A percentile compares a stretch with the other conserved stretches of the same genome.
Conservation (phyloP, 92 coral and sea anemone genomes). For the Zoanthus sociatus region DNA sequence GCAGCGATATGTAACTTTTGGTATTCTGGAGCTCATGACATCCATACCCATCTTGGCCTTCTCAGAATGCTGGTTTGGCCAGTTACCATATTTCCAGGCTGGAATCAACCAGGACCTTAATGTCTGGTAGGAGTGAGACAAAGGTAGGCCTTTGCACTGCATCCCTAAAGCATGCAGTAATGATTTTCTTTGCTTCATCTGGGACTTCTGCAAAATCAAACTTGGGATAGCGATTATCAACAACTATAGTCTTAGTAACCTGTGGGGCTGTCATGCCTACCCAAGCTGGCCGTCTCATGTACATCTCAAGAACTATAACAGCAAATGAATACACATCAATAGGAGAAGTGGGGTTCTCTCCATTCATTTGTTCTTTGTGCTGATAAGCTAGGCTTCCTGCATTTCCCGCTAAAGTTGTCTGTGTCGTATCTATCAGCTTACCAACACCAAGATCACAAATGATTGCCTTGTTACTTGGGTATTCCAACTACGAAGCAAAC, state of each 20-base stretch:
- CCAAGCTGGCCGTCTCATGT: constrained; percentile 46
- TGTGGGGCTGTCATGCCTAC: constrained; percentile 20
- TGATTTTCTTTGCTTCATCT: constrained; percentile 6
- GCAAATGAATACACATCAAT: constrained; percentile 63
- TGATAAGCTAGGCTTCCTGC: too few relatives aligned
- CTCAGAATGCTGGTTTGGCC: not conserved
- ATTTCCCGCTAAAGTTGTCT: constrained; percentile 37
- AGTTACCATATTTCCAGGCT: constrained; percentile 41
- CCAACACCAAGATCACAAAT: not conserved
- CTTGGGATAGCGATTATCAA: constrained; percentile 1
- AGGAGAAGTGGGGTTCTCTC: constrained; percentile 43
- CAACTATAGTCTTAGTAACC: constrained; percentile 9
- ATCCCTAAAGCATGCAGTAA: constrained; percentile 14
- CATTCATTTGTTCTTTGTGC: not conserved
- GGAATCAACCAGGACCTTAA: constrained; percentile 17
- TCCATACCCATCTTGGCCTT: too few relatives aligned
- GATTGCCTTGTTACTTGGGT: not conserved
- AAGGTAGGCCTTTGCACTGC: constrained; percentile 23
- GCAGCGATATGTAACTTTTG: too few relatives aligned
- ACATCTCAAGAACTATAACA: constrained; percentile 43
- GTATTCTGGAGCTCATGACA: not conserved
- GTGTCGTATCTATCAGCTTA: not conserved
- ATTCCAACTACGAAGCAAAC: not conserved
- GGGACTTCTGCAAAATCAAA: constrained; percentile 2
- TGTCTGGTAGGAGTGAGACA: constrained; percentile 5